Conservation (phyloP, 92 coral and sea anemone species). For the Parazoanthus swiftii region DNA sequence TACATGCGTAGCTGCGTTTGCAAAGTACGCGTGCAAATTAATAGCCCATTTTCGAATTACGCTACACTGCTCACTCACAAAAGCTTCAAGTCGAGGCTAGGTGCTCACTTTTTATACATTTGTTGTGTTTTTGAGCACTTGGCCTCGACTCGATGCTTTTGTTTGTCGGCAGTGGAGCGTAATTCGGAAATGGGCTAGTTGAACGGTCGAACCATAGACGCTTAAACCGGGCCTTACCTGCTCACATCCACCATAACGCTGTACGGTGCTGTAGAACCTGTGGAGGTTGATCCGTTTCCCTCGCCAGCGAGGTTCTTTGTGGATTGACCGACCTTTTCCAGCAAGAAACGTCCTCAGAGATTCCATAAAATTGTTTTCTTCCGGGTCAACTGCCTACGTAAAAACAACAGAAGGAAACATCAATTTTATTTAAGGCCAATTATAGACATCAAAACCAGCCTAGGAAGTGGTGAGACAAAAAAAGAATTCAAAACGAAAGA, state of each 20-base stretch:
- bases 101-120: no score
- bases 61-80: no score
- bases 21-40: no score
- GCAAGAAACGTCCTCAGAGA: constrained; percentile 48
- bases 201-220: not conserved
- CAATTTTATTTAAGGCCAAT: not conserved
- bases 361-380: constrained; percentile 61
- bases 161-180: no score
- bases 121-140: no score
- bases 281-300: constrained; percentile 67
- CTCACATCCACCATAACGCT: constrained; percentile 82
- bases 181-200: not conserved
- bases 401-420: not conserved
- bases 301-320: constrained; percentile 77
- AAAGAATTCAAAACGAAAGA: no score
- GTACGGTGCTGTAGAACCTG: constrained; percentile 68
- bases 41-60: no score
- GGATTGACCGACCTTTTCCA: constrained; percentile 57
- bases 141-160: no score
- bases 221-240: constrained; percentile 34
- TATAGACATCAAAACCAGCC: no score
- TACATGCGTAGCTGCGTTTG: no score
- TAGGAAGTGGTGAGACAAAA: no score
- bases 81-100: no score
- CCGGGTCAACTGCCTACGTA: constrained; percentile 39